These are phyloP conservation scores for Cryptocephalus primarius DNA, from an alignment of 2,888 invertebrate genomes.

Conservation along the genomic window DNA sequence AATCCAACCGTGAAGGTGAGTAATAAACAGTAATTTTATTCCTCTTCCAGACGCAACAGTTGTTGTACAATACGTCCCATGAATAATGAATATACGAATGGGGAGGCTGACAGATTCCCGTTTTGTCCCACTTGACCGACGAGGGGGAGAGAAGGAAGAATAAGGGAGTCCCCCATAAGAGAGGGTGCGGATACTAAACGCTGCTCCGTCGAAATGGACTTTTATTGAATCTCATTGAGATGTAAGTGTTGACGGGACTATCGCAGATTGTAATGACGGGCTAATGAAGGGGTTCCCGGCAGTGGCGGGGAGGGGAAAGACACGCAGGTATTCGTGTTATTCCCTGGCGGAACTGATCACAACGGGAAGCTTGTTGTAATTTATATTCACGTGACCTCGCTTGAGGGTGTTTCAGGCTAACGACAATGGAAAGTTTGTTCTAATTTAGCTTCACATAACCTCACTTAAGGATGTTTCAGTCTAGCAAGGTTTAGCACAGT, in stretches of 20 bases:
- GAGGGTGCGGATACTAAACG: constrained; percentile 4
- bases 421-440: too few species aligned
- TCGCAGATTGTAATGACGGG: constrained; percentile 30
- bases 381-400: neutral
- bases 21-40: too few species aligned
- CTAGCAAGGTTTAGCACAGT: too few species aligned
- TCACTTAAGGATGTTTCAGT: too few species aligned
- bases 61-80: too few species aligned
- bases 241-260: constrained; percentile 32
- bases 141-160: constrained; percentile 8
- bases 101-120: neutral
- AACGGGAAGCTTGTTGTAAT: neutral
- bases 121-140: constrained; percentile 8
- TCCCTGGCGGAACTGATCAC: neutral
- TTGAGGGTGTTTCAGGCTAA: too few species aligned
- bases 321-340: too few species aligned
- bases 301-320: constrained; percentile 3
- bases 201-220: constrained; percentile 13
- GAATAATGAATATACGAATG: too few species aligned
- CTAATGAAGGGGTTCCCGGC: constrained; percentile 30
- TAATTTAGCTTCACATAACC: too few species aligned
- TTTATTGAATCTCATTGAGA: constrained; percentile 33
- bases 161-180: constrained; percentile 1
- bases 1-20: too few species aligned
- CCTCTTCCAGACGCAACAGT: too few species aligned